phyloP scores from a whole-genome alignment of 2,888 invertebrate species.

The Eupelmus urozonus region DNA sequence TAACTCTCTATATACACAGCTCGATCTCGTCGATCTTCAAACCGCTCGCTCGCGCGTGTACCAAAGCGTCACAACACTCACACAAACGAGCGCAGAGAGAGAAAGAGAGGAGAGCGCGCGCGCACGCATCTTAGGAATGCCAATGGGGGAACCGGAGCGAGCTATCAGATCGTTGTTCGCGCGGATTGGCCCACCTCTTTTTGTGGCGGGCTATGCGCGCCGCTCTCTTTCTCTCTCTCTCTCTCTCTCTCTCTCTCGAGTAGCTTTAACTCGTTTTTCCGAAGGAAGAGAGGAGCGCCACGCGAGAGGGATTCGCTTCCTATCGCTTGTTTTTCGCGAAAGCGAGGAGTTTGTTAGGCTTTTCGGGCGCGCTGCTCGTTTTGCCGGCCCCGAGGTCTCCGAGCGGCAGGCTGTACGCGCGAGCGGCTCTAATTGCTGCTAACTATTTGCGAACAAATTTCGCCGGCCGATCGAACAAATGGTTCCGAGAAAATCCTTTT shows the following conservation, averaged over 20 bases:
- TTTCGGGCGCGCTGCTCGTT: background rate
- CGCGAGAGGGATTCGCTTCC: background rate
- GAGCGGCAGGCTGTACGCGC: no score
- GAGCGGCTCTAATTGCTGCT: conserved; percentile 15
- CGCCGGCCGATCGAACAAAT: conserved; percentile 8
- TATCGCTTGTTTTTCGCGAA: conserved; percentile 7
- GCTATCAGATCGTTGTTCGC: conserved; percentile 59
- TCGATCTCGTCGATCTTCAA: no score
- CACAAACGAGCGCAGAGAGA: background rate
- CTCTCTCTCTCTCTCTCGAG: background rate
- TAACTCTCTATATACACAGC: no score
- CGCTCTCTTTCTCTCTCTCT: background rate
- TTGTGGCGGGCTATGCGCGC: conserved; percentile 40
- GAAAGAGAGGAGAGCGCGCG: conserved; percentile 10
- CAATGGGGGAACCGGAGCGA: background rate
- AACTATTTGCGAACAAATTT: conserved; percentile 36
- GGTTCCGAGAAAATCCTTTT: background rate
- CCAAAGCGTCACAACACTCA: background rate
- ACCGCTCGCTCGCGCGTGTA: no score
- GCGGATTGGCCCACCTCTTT: conserved; percentile 61
- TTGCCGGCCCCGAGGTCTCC: no score
- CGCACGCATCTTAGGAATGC: conserved; percentile 56
- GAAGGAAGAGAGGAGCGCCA: no score
- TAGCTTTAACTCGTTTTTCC: background rate
- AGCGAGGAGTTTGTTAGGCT: no score